Evolutionary conservation across 1,140 invertebrate genomes (phyloP).

Genomic region (Pogonognathellus flavescens): DNA sequence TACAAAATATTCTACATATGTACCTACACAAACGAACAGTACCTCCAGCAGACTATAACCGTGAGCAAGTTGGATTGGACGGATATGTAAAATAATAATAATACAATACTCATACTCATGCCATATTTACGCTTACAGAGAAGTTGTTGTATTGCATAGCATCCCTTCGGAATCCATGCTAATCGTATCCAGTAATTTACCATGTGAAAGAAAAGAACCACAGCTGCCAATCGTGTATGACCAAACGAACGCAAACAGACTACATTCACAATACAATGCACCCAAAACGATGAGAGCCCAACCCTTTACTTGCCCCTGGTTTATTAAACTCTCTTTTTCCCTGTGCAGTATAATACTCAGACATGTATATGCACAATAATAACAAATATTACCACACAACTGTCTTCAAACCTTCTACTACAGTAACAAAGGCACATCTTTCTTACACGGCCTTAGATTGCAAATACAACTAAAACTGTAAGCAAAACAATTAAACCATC

Average conservation of each 20-base stretch:
- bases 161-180: constrained; percentile 23
- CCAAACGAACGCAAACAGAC: constrained; percentile 19
- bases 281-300: constrained; percentile 28
- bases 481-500: no score
- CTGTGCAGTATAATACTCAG: not conserved
- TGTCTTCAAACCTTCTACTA: no score
- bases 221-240: constrained; percentile 42
- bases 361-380: not conserved
- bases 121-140: constrained; percentile 8
- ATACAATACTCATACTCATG: not conserved
- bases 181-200: constrained; percentile 43
- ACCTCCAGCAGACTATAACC: no score
- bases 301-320: constrained; percentile 13
- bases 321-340: constrained; percentile 39
- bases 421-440: no score
- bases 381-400: not conserved
- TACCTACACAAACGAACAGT: constrained; percentile 9
- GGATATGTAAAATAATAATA: not conserved
- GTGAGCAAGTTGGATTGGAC: constrained; percentile 19
- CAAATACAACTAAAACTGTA: no score
- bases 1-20: not conserved
- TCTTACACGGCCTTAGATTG: no score
- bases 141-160: not conserved
- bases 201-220: constrained; percentile 43
- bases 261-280: constrained; percentile 48